Evolutionary conservation across 1,140 invertebrate genomes (phyloP), one percentile per base, ranked within the genome.

Genomic region (Apis laboriosa): DNA sequence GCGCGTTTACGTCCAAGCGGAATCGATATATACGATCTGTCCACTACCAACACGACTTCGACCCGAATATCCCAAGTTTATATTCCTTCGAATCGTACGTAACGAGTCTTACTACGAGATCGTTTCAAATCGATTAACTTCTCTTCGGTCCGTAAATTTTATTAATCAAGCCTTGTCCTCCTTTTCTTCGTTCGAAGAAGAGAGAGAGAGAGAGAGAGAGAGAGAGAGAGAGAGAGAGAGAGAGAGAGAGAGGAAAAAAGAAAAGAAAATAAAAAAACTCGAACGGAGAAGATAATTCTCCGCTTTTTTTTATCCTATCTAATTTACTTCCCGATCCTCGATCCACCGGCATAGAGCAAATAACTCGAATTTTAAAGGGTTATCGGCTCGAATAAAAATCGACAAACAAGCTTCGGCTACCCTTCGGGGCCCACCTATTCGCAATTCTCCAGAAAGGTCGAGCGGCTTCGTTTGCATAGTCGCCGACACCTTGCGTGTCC

Each of bases 401-500:
- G 55, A 34, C 80, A 66, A 82, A 68, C 80, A 51, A 77, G 15
- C 15, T 11, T 19, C 9, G 51, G 51, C 74, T 83, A 77, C 79
- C 74, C 84, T 84, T 60, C 68, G 56, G 56, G 77, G 34, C 56
- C 58, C 82, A 80, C 73, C 67, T 77, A 84, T 60, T 60, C 72
- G 72, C 74, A 81, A 84, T 78, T 81, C 86, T 87, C 77, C 61
- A 84, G 86, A 67, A 87, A 88, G 83, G 77, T 87, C 86, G 86
- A 87, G 84, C 80, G 82, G 81, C 81, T 90, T 90, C 89, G 90
- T 91, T 91, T 91, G 91, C 91, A 91, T 91, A 91, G 89, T 88
- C 82, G 84, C 83, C 91, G 82, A 92, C 90, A 92, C 90, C 92
- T 92, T 92, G 91, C 85, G 89, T 89, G 88, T 92, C 90, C 90